Evolutionary conservation across 2,888 invertebrate genomes (phyloP).

Genomic region (Cephalotes varians): DNA sequence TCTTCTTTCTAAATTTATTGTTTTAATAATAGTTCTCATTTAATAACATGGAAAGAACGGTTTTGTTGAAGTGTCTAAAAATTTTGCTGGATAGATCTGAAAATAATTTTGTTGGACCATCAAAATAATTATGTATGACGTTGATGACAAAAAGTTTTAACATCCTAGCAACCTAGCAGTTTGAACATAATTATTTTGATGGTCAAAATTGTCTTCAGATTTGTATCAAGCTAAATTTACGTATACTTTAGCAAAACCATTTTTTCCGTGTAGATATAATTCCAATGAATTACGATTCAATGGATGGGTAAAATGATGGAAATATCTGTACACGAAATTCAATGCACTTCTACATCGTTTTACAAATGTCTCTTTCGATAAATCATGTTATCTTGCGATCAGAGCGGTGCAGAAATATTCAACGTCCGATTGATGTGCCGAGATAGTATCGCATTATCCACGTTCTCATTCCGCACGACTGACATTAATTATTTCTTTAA

Average conservation of each 20-base stretch:
- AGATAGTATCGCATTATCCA: conserved; percentile 15
- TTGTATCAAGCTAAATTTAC: too few relatives aligned
- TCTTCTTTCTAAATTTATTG: not conserved
- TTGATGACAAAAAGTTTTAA: too few relatives aligned
- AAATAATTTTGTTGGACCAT: too few relatives aligned
- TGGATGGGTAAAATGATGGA: not conserved
- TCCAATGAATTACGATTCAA: not conserved
- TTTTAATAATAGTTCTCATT: not conserved
- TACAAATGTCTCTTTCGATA: not conserved
- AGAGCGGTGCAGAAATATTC: not conserved
- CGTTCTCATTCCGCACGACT: not conserved
- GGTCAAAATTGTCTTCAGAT: too few relatives aligned
- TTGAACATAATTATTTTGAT: too few relatives aligned
- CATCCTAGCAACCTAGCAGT: too few relatives aligned
- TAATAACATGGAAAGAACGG: too few relatives aligned
- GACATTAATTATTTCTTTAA: conserved; percentile 39
- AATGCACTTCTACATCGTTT: not conserved
- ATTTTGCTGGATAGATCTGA: too few relatives aligned
- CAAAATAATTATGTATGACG: too few relatives aligned
- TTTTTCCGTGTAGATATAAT: too few relatives aligned
- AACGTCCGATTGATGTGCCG: conserved; percentile 21
- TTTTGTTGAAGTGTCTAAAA: too few relatives aligned
- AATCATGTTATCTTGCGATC: not conserved
- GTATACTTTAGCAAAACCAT: too few relatives aligned
- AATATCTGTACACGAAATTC: not conserved